Base-by-base conservation (phyloP, 2,797 vertebrate species). In the Liparis tanakae region DNA sequence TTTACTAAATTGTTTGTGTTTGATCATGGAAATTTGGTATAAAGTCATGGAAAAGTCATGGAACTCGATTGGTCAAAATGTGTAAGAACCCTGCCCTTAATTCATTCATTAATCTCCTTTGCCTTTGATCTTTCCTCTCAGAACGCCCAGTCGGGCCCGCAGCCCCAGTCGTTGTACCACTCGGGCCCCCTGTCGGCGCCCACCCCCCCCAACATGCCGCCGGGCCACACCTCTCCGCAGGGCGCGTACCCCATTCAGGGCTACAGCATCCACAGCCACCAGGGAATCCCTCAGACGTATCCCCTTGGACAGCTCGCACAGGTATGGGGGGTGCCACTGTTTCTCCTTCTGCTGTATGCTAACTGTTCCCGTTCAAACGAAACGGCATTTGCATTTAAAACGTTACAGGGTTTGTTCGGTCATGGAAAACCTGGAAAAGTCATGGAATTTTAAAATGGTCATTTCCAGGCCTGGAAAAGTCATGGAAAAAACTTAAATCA, bases 221-320 rank as follows among this genome's bases (percentile, higher is more conserved):
- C 96, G 4, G 97, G 96, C 68, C 97, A 97, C 89, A 96, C 94
- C 51, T 97, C 97, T 69, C 96, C 96, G 41, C 96, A 97, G 87
- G 96, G 93, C 78, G 95, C 95, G 67, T 98, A 96, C 83, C 89
- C 96, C 55, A 94, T 97, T 34, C 96, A 94, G 85, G 94, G 96
- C 25, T 95, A 94, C 88, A 94, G 95, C 93, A 91, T 97, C 93
- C 90, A 95, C 76, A 93, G 96, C 79, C 96, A 96, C 86, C 95
- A 96, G 87, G 95, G 95, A 65, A 93, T 97, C 70, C 94, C 94
- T 58, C 94, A 93, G 70, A 81, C 95, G 14, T 97, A 96, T 87
- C 88, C 93, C 51, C 91, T 98, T 90, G 94, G 96, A 61, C 97
- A 93, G 81, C 2, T 93, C 18, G 60, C 91, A 17, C 93, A 93